A percentile compares a stretch with the other conserved stretches of the same genome.
Evolutionary conservation across 2,888 invertebrate species (phyloP).

Genomic region (Antitype chi): DNA sequence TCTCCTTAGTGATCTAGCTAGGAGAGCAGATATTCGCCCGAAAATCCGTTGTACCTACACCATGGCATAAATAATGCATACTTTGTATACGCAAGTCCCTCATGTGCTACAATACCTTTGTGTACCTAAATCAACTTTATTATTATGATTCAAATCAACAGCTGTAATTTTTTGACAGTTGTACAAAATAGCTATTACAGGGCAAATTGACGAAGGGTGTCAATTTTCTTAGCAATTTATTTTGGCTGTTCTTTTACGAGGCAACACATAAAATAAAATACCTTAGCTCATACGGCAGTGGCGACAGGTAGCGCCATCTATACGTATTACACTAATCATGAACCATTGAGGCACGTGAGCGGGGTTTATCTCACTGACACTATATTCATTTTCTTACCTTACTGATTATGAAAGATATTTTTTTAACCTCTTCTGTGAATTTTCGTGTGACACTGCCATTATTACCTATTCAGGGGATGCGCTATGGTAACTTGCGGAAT

Average conservation of each 20-base stretch:
- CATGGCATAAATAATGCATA: too few relatives aligned
- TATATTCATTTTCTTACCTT: conserved; percentile 28
- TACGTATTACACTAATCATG: conserved; percentile 54
- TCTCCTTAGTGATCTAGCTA: too few relatives aligned
- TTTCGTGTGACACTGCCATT: not conserved
- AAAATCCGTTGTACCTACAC: too few relatives aligned
- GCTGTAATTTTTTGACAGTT: not conserved
- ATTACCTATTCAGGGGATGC: too few relatives aligned
- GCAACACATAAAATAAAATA: conserved; percentile 6
- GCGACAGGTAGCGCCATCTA: conserved; percentile 53
- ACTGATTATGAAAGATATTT: conserved; percentile 4
- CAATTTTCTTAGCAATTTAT: not conserved
- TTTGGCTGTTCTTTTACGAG: not conserved
- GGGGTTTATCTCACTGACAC: conserved; percentile 33
- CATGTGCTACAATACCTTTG: too few relatives aligned
- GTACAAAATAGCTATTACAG: not conserved
- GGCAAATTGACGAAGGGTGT: not conserved
- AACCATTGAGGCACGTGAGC: conserved; percentile 52
- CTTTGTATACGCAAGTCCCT: too few relatives aligned
- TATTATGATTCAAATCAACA: not conserved
- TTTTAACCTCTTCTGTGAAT: not conserved
- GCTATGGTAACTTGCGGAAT: too few relatives aligned
- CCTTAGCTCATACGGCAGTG: not conserved
- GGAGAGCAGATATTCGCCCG: too few relatives aligned
- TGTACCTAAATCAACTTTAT: too few relatives aligned